phyloP scores from a whole-genome alignment of 2,888 invertebrate genomes.

The Hylaea fasciaria region DNA sequence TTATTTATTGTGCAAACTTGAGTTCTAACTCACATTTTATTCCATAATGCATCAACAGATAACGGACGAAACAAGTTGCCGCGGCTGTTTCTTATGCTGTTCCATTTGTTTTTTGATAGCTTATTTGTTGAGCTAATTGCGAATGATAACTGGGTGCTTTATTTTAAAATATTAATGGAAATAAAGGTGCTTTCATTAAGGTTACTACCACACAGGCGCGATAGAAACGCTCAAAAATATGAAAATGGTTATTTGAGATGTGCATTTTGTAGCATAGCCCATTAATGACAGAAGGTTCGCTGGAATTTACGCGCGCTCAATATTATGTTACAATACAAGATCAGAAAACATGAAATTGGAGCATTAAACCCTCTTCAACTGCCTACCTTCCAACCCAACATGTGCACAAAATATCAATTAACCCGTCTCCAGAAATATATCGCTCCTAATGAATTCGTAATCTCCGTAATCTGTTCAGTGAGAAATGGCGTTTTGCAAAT shows the following conservation, averaged over 20 bases:
- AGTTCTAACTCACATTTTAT: constrained; percentile 83
- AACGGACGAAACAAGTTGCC: constrained; percentile 52
- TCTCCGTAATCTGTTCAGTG: constrained; percentile 84
- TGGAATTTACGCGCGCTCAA: no score
- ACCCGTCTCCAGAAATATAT: constrained; percentile 71
- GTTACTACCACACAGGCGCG: no score
- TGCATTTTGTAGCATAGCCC: no score
- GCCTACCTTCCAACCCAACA: constrained; percentile 29
- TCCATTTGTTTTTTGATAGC: constrained; percentile 36
- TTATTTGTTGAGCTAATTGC: constrained; percentile 1
- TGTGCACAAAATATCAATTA: constrained; percentile 81
- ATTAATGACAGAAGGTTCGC: no score
- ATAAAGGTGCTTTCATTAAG: no score
- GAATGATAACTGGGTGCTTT: not conserved
- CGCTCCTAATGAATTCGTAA: constrained; percentile 83
- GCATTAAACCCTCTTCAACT: not conserved
- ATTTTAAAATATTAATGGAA: no score
- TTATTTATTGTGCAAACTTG: constrained; percentile 84
- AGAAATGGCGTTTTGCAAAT: constrained; percentile 80
- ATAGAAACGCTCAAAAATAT: no score
- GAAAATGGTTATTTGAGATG: no score
- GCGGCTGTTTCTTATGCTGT: constrained; percentile 35
- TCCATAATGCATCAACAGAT: constrained; percentile 78
- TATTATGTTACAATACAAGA: no score
- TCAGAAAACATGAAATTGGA: not conserved